A percentile compares a stretch with the other conserved stretches of the same genome.
phyloP scores from a whole-genome alignment of 2,888 invertebrate species.

The Dorcus parallelipipedus region DNA sequence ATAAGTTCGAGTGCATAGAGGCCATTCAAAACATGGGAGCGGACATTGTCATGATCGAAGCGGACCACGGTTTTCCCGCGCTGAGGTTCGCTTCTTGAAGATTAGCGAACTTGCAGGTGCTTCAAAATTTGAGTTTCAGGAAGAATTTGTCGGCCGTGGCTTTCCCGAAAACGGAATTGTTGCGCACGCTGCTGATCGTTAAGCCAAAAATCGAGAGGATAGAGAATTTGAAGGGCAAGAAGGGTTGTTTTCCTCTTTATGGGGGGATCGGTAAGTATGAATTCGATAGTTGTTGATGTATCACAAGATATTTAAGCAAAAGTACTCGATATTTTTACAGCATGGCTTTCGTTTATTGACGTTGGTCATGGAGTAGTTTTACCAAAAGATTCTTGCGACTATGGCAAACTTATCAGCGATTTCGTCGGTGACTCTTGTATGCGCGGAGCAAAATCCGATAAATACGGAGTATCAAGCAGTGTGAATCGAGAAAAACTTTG shows the following conservation, averaged over 20 bases:
- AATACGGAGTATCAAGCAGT: conserved; percentile 46
- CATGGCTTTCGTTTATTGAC: conserved; percentile 62
- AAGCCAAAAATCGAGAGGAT: conserved; percentile 49
- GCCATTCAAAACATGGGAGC: conserved; percentile 52
- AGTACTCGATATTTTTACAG: conserved; percentile 38
- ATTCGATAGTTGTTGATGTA: not conserved
- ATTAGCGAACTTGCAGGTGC: too few species aligned
- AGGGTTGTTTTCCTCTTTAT: conserved; percentile 65
- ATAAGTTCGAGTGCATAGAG: conserved; percentile 54
- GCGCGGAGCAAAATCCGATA: conserved; percentile 56
- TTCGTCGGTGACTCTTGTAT: conserved; percentile 60
- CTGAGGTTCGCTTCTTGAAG: not conserved
- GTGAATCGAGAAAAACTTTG: conserved; percentile 39
- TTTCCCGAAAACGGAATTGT: conserved; percentile 54
- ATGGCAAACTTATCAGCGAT: conserved; percentile 54
- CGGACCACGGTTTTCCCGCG: conserved; percentile 43
- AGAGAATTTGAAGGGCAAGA: conserved; percentile 54
- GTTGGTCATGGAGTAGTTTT: conserved; percentile 52
- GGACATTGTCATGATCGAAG: conserved; percentile 60
- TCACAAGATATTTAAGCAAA: not conserved
- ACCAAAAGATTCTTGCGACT: conserved; percentile 55
- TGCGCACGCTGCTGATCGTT: conserved; percentile 57
- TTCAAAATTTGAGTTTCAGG: conserved; percentile 40
- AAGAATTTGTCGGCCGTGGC: conserved; percentile 56
- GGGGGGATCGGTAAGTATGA: conserved; percentile 58